Evolutionary conservation across 2,113 vertebrate species (phyloP).

Genomic region (Notarius lentiginosus): DNA sequence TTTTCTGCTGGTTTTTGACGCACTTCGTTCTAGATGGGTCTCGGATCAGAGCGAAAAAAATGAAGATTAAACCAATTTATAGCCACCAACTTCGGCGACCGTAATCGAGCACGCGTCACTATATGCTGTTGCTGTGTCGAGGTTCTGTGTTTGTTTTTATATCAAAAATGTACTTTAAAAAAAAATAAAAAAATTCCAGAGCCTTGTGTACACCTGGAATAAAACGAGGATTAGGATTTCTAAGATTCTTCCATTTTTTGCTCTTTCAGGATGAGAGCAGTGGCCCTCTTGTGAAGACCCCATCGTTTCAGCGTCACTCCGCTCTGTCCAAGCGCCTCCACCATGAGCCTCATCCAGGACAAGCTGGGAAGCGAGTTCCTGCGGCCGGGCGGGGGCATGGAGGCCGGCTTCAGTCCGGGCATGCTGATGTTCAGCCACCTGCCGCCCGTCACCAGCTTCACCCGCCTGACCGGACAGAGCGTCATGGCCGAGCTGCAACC

Average conservation of each 20-base stretch:
- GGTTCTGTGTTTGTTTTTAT: too few species aligned
- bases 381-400: conserved; percentile 83
- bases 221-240: neutral
- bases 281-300: conserved; percentile 54
- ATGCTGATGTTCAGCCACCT: conserved; percentile 98
- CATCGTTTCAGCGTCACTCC: conserved; percentile 23
- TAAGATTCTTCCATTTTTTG: neutral
- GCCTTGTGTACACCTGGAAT: neutral
- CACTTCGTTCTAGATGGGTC: neutral
- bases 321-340: conserved; percentile 63
- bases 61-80: neutral
- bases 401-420: conserved; percentile 83
- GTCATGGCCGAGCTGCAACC: conserved; percentile 79
- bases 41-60: neutral
- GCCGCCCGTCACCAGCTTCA: conserved; percentile 94
- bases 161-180: too few species aligned
- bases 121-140: neutral
- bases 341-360: conserved; percentile 82
- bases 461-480: conserved; percentile 83
- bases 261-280: conserved; percentile 64
- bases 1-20: neutral
- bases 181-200: too few species aligned
- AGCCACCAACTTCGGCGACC: neutral
- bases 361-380: conserved; percentile 89
- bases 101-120: neutral